phyloP scores from a whole-genome alignment of 2,797 vertebrate species.

The Epinephelus coioides region DNA sequence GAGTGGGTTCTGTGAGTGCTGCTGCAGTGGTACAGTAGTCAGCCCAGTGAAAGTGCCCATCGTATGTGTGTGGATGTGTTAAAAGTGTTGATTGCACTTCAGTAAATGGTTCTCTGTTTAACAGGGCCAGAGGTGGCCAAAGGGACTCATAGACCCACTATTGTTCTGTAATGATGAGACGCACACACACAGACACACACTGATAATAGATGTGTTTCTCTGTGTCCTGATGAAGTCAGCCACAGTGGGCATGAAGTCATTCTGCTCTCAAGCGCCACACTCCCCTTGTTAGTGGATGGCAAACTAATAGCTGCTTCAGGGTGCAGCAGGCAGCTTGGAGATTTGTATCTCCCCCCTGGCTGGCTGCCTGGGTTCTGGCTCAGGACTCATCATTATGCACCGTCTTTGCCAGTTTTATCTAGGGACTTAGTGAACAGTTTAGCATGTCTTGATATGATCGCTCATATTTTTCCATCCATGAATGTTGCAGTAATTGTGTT shows the following conservation, averaged over 20 bases:
- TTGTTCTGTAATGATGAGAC: conserved; percentile 67
- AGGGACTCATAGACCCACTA: conserved; percentile 51
- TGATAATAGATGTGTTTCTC: conserved; percentile 45
- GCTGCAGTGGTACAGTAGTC: neutral
- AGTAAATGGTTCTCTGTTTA: conserved; percentile 73
- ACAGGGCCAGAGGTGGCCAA: conserved; percentile 50
- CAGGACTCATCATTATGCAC: neutral
- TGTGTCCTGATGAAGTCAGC: conserved; percentile 50
- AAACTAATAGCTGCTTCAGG: conserved; percentile 14
- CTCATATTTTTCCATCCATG: conserved; percentile 2
- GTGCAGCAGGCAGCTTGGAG: neutral
- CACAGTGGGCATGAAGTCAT: conserved; percentile 57
- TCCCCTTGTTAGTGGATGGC: conserved; percentile 4
- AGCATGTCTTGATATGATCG: neutral
- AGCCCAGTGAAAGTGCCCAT: neutral
- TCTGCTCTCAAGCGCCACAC: conserved; percentile 1
- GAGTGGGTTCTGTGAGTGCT: neutral
- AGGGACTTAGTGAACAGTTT: neutral
- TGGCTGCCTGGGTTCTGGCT: neutral
- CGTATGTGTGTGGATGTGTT: conserved; percentile 3
- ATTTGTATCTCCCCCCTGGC: neutral
- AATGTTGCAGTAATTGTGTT: conserved; percentile 3
- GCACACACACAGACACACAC: conserved; percentile 17
- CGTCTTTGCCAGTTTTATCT: neutral
- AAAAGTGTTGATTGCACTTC: conserved; percentile 43